A percentile compares a stretch with the other conserved stretches of the same genome.
phyloP scores from a whole-genome alignment of 2,888 invertebrate species.

The Epinotia nisella region DNA sequence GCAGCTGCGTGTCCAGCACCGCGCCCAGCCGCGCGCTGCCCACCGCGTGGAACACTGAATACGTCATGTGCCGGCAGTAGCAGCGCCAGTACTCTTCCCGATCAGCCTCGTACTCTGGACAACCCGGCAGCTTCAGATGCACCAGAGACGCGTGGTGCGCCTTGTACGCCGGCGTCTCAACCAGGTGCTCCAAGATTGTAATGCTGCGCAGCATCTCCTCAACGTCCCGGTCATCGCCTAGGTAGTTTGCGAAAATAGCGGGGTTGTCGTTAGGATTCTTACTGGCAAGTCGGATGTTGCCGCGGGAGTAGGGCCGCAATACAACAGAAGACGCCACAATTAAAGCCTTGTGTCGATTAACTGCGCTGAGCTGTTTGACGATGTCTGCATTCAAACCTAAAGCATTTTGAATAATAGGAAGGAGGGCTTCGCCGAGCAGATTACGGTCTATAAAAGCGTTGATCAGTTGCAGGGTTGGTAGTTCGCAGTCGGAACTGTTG shows the following conservation, averaged over 20 bases:
- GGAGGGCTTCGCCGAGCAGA: constrained; percentile 46
- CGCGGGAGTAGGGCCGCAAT: constrained; percentile 60
- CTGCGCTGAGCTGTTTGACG: constrained; percentile 53
- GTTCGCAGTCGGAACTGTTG: constrained; percentile 56
- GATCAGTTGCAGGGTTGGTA: constrained; percentile 63
- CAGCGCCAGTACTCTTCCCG: constrained; percentile 63
- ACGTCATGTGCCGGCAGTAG: constrained; percentile 66
- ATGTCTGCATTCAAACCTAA: constrained; percentile 52
- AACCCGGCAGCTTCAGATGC: constrained; percentile 54
- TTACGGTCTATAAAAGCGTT: constrained; percentile 57
- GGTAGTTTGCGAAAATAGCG: constrained; percentile 62
- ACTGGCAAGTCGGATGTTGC: constrained; percentile 60
- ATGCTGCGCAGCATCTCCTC: constrained; percentile 58
- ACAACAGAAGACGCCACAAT: constrained; percentile 58
- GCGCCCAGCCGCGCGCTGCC: constrained; percentile 62
- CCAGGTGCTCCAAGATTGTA: constrained; percentile 58
- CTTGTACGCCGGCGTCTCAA: constrained; percentile 52
- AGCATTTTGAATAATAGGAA: constrained; percentile 47
- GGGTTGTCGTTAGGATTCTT: constrained; percentile 56
- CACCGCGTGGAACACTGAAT: constrained; percentile 61
- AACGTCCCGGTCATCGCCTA: constrained; percentile 60
- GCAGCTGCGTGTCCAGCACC: constrained; percentile 62
- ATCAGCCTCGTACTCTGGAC: constrained; percentile 50
- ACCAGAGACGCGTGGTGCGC: constrained; percentile 55
- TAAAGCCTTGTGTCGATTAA: constrained; percentile 55